Conservation (phyloP, 2,797 vertebrate genomes). For the Pyrrhura leucotis region DNA sequence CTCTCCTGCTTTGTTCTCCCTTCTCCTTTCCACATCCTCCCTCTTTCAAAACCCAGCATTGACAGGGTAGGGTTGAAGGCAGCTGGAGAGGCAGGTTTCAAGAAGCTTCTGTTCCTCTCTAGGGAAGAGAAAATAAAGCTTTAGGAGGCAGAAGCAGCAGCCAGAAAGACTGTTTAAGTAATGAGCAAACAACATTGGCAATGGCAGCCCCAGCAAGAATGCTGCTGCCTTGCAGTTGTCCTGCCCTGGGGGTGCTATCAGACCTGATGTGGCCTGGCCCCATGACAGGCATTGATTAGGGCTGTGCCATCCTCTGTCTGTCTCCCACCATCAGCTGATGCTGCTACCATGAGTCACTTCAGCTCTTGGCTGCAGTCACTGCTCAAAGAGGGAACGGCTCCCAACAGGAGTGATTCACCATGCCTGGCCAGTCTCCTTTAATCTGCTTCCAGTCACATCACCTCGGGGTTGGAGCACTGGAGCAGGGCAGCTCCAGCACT, state of each 20-base stretch:
- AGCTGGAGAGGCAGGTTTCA: not conserved
- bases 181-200: not conserved
- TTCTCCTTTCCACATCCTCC: not conserved
- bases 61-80: not conserved
- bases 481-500: not conserved
- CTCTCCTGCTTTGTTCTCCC: not conserved
- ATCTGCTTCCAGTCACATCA: constrained; percentile 29
- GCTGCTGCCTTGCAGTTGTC: not conserved
- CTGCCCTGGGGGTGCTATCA: not conserved
- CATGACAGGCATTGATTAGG: not conserved
- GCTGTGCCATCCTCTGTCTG: not conserved
- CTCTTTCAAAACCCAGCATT: not conserved
- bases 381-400: not conserved
- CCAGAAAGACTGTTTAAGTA: not conserved
- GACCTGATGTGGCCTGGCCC: not conserved
- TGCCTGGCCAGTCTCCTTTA: not conserved
- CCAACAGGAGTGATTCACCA: not conserved
- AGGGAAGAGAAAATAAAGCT: not conserved
- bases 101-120: not conserved
- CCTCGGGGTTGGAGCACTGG: not conserved
- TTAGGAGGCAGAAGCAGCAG: not conserved
- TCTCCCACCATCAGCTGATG: not conserved
- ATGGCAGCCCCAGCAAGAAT: not conserved
- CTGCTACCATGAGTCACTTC: not conserved
- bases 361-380: not conserved